phyloP scores from a whole-genome alignment of 2,888 invertebrate genomes.

The Tiliacea aurago region DNA sequence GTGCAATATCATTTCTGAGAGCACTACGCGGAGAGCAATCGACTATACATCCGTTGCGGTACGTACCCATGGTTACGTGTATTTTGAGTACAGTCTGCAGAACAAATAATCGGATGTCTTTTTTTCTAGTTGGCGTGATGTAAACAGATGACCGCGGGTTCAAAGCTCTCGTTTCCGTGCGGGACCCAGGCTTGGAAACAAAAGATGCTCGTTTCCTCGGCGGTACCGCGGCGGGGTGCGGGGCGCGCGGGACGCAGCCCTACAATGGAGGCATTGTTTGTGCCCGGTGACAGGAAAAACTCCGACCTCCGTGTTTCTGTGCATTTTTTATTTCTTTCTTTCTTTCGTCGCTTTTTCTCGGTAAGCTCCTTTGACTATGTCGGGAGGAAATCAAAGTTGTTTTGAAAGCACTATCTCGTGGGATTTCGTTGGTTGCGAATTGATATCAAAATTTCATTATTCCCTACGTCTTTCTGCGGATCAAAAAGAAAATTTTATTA shows the following conservation, averaged over 20 bases:
- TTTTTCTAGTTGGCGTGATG: constrained; percentile 83
- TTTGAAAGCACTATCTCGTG: constrained; percentile 77
- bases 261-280: constrained; percentile 90
- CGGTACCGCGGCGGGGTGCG: constrained; percentile 75
- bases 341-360: constrained; percentile 79
- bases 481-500: constrained; percentile 53
- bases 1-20: constrained; percentile 30
- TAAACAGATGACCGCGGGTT: constrained; percentile 89
- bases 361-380: constrained; percentile 86
- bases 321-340: constrained; percentile 89
- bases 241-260: constrained; percentile 70
- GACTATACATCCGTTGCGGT: constrained; percentile 25
- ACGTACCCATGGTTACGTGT: constrained; percentile 10
- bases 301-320: constrained; percentile 90
- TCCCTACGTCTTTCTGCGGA: constrained; percentile 41
- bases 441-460: constrained; percentile 65
- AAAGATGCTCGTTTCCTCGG: constrained; percentile 90
- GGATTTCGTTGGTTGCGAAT: constrained; percentile 64
- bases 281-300: constrained; percentile 91
- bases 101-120: constrained; percentile 80
- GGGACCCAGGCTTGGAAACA: constrained; percentile 84
- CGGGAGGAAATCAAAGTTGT: constrained; percentile 86
- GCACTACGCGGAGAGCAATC: constrained; percentile 18
- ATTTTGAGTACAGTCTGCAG: constrained; percentile 50
- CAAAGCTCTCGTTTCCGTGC: constrained; percentile 85